phyloP scores from a whole-genome alignment of 2,888 invertebrate species.

The Diarsia mendica region DNA sequence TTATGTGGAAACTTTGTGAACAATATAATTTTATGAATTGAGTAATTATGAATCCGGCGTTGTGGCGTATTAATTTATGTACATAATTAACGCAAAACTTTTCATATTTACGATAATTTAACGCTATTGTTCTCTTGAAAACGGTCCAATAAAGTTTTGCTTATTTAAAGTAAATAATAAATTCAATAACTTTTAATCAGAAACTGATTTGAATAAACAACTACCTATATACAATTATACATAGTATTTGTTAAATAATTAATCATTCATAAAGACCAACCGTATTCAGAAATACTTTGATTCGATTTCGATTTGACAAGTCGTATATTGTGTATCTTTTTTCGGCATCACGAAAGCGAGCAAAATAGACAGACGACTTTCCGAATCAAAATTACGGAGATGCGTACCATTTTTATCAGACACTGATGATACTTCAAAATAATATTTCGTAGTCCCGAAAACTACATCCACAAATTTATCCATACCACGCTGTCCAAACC shows the following conservation, averaged over 20 bases:
- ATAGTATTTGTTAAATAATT: neutral
- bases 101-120: constrained; percentile 49
- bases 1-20: constrained; percentile 34
- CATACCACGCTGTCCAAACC: neutral
- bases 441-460: neutral
- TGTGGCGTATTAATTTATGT: constrained; percentile 51
- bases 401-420: neutral
- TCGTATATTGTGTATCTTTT: too few species aligned
- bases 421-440: neutral
- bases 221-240: neutral
- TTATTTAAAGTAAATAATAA: constrained; percentile 16
- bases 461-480: neutral
- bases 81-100: constrained; percentile 53
- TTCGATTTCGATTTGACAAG: too few species aligned
- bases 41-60: constrained; percentile 48
- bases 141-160: constrained; percentile 22
- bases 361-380: too few species aligned
- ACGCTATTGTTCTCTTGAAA: constrained; percentile 32
- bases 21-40: constrained; percentile 49
- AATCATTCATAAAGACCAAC: neutral
- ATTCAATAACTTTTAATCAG: neutral
- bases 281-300: too few species aligned
- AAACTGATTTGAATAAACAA: neutral
- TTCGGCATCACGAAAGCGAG: too few species aligned
- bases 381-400: neutral